Percentiles rank a stretch among this genome's conserved stretches.
Conservation (phyloP, 2,888 invertebrate genomes). For the Harmothoe impar region DNA sequence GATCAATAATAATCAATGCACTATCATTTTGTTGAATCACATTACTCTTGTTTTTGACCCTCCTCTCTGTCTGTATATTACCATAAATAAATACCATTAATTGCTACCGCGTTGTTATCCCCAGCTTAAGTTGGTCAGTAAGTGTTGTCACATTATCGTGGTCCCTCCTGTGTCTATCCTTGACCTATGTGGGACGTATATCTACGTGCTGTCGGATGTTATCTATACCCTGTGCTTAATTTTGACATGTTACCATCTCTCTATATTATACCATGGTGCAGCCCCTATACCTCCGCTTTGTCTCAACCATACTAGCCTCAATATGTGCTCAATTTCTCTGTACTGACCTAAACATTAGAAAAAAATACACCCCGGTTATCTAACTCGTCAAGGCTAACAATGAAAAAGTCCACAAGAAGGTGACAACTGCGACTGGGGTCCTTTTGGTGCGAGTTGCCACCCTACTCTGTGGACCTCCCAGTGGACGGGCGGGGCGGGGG, state of each 20-base stretch:
- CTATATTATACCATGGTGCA: slow-evolving; percentile 27
- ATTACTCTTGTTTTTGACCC: slow-evolving; percentile 20
- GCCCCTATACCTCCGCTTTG: slow-evolving; percentile 4
- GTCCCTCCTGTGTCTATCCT: slow-evolving; percentile 29
- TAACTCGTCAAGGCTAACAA: too few relatives aligned
- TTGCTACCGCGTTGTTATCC: background rate
- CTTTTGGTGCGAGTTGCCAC: background rate
- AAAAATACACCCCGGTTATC: too few relatives aligned
- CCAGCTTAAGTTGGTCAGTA: slow-evolving; percentile 33
- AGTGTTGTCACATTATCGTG: slow-evolving; percentile 18
- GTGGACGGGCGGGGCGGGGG: background rate
- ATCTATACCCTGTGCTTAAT: slow-evolving; percentile 3
- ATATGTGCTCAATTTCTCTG: slow-evolving; percentile 60
- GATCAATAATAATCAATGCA: background rate
- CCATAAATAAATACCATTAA: background rate
- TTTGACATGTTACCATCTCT: background rate
- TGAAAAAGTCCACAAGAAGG: background rate
- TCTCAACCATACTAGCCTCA: slow-evolving; percentile 19
- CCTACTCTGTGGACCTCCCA: background rate
- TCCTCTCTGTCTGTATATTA: slow-evolving; percentile 17
- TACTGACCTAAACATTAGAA: slow-evolving; percentile 13
- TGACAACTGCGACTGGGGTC: background rate
- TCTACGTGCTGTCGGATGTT: slow-evolving; percentile 27
- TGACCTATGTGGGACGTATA: background rate
- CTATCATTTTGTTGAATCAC: slow-evolving; percentile 13